A percentile compares a stretch with the other conserved stretches of the same genome.
phyloP scores from a whole-genome alignment of 2,888 invertebrate genomes.

The Diaperis boleti region DNA sequence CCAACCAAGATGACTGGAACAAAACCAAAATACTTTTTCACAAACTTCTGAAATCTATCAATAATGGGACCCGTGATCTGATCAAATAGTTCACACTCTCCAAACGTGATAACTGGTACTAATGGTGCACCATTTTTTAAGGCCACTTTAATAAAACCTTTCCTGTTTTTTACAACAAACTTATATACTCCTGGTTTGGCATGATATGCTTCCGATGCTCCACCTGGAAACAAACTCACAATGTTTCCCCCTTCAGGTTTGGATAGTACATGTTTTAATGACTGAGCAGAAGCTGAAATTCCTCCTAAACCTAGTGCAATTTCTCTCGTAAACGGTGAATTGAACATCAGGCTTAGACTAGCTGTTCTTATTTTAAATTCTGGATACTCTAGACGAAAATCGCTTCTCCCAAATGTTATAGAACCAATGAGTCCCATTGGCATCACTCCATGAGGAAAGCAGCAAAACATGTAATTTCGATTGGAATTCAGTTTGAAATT shows the following conservation, averaged over 20 bases:
- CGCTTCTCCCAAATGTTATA: background rate
- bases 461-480: background rate
- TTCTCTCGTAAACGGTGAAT: constrained; percentile 79
- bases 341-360: background rate
- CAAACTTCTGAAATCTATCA: constrained; percentile 75
- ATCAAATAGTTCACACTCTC: constrained; percentile 87
- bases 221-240: constrained; percentile 85
- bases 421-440: background rate
- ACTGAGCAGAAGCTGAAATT: constrained; percentile 73
- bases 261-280: constrained; percentile 75
- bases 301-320: constrained; percentile 71
- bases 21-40: constrained; percentile 77
- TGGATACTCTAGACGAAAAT: constrained; percentile 57
- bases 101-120: constrained; percentile 92
- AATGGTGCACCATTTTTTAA: constrained; percentile 75
- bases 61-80: constrained; percentile 78
- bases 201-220: constrained; percentile 89
- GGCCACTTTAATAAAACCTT: constrained; percentile 68
- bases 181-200: constrained; percentile 82
- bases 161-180: constrained; percentile 76
- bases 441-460: constrained; percentile 4
- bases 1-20: constrained; percentile 83
- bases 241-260: constrained; percentile 70
- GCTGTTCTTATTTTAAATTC: background rate
- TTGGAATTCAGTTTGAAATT: background rate